Evolutionary conservation across 2,113 vertebrate species (phyloP), one percentile per base, ranked within the genome.

Genomic region (Pagrus major): DNA sequence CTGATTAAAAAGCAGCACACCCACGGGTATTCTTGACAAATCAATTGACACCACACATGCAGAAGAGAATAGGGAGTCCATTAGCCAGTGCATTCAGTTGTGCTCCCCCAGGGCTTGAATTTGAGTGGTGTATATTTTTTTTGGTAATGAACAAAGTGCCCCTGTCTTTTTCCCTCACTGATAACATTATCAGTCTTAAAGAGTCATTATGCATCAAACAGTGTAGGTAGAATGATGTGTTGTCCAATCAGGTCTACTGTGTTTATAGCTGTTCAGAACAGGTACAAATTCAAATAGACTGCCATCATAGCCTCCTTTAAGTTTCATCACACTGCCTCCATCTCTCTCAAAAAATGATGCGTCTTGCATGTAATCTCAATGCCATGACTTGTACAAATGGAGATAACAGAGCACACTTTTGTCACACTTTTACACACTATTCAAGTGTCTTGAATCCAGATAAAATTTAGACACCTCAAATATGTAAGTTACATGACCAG

Each of bases 1-100:
- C 58, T 87, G 73, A 90, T 87, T 80, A 88, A 80, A 83, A 68
- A 46, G 74, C 56, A 72, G 37, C 74, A 71, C 64, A 55, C 78
- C 51, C 72, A 9, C 1, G 37, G 46, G 78, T 67, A 31, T 81
- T 78, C 79, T 59, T 77, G 59, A 83, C 72, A 70, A 58, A 82
- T 85, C 71, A 80, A 39, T 71, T 82, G 76, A 84, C 64, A 76
- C 37, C 23, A 54, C 64, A 80, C 47, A 44, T 67, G 60, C 49
- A 42, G 47, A n/a, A 67, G 54, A 72, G 61, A 46, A 66, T 9
- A 33, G 27, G 56, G 33, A 71, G 60, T 59, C 47, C 44, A 80
- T 80, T 84, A 84, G 29, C 20, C 31, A 3, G 8, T 41, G n/a
- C 55, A 9, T 71, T 72, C 12, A 31, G 46, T 72, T 83, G 37